Base-by-base conservation (phyloP, 2,113 vertebrate species). In the Lepus americanus region DNA sequence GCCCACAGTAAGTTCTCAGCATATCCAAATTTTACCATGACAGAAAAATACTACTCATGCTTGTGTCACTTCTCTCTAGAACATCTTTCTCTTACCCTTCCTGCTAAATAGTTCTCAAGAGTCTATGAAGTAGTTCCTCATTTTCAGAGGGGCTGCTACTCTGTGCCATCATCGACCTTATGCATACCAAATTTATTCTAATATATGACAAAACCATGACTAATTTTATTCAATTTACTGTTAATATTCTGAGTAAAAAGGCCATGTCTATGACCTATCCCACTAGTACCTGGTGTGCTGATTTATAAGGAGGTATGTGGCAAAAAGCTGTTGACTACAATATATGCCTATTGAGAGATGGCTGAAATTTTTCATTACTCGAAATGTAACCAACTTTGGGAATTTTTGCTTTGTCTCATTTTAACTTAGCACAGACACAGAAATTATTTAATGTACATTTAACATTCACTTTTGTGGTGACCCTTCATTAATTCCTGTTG, bases 401-500 rank as follows among this genome's bases (percentile, higher is more conserved):
- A 20, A 8, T 44, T 64, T 55, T 80, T 67, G 8, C 16, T 67
- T 85, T 64, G 20, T 55, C 69, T 44, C 66, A 44, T 87, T 77
- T 53, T 44, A 80, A 84, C 17, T 64, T 87, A 76, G 39, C 64
- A 31, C 4, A 86, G 5, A 23, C 63, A 72, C 22, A 89, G 19
- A 13, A 83, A 69, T n/a, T 73, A n/a, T 67, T 88, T 74, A 53
- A 36, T 72, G 9, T 59, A 69, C 39, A 89, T 29, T 66, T 93
- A 94, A 90, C 31, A 27, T 39, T 77, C 67, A 79, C 8, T 27
- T 84, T 95, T 66, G 59, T 36, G 6, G 27, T 95, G 89, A 76
- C 3, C 5, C 64, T 82, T 67, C 19, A 70, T 51, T 93, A 94
- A 88, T 94, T 77, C 23, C 23, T 36, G 70, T 5, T 66, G 39